Evolutionary conservation across 23 tunicate genomes (phyloP).

Genomic region (Ascidia mentula): DNA sequence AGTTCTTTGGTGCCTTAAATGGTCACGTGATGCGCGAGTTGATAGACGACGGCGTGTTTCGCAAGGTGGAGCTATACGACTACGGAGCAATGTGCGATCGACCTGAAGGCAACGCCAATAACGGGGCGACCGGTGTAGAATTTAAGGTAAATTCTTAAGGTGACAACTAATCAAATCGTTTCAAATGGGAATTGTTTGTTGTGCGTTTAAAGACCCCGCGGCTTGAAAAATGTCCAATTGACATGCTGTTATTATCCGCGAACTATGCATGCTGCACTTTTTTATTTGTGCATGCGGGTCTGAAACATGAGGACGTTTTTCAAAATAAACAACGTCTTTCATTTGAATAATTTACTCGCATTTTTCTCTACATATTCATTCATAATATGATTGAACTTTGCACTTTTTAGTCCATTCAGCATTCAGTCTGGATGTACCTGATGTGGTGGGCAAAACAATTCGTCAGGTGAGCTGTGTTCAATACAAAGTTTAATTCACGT

Average conservation of each 20-base stretch:
- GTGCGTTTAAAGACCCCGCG: too few species aligned
- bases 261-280: too few species aligned
- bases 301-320: too few species aligned
- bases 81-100: slow-evolving; percentile 39
- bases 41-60: slow-evolving; percentile 20
- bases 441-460: slow-evolving; percentile 56
- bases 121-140: neutral
- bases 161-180: too few species aligned
- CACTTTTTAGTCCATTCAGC: slow-evolving; percentile 40
- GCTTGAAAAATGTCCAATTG: too few species aligned
- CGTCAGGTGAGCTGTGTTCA: slow-evolving; percentile 2
- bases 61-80: slow-evolving; percentile 23
- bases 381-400: too few species aligned
- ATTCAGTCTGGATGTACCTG: slow-evolving; percentile 18
- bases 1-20: slow-evolving; percentile 27
- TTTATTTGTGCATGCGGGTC: too few species aligned
- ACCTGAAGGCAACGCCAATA: neutral
- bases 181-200: too few species aligned
- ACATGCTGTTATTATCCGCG: too few species aligned
- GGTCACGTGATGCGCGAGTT: slow-evolving; percentile 50
- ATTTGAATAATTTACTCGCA: neutral
- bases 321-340: too few species aligned
- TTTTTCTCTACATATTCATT: neutral
- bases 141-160: too few species aligned
- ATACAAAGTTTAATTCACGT: neutral